Conservation (phyloP, 2,113 vertebrate species). For the Trinectes maculatus region DNA sequence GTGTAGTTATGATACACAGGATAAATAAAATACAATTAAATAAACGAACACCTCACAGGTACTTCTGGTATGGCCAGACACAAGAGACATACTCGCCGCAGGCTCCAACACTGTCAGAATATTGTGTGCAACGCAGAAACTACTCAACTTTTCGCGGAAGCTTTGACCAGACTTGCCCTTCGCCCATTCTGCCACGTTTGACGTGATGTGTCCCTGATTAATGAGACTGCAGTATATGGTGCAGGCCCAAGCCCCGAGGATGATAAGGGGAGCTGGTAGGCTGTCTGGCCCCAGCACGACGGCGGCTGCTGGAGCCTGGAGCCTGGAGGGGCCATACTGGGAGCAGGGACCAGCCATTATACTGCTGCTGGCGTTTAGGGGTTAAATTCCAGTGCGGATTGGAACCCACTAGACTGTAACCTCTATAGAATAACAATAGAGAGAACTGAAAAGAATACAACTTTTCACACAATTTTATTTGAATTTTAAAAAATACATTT, state of each 20-base stretch:
- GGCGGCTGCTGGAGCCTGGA: slow-evolving; percentile 39
- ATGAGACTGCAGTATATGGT: slow-evolving; percentile 43
- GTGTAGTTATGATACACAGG: neutral
- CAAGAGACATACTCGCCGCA: neutral
- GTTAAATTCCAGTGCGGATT: slow-evolving; percentile 77
- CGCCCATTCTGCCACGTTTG: slow-evolving; percentile 41
- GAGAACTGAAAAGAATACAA: slow-evolving; percentile 31
- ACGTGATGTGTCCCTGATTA: slow-evolving; percentile 58
- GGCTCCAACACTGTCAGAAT: neutral
- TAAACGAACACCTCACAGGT: neutral
- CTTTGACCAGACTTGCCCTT: slow-evolving; percentile 43
- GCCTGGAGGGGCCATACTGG: slow-evolving; percentile 58
- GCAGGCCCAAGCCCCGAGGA: slow-evolving; percentile 42
- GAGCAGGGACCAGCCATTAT: slow-evolving; percentile 61
- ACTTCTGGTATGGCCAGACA: neutral
- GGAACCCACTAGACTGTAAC: slow-evolving; percentile 75
- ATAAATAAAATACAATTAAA: slow-evolving; percentile 1
- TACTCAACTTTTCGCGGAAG: slow-evolving; percentile 1
- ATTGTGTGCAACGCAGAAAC: neutral
- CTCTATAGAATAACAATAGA: slow-evolving; percentile 70
- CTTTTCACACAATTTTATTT: neutral
- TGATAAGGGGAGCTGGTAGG: slow-evolving; percentile 50
- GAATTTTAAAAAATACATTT: neutral
- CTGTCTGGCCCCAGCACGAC: slow-evolving; percentile 52
- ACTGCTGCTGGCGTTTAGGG: slow-evolving; percentile 63